Base-by-base conservation (phyloP, 2,113 vertebrate species). In the Anarrhichthys ocellatus region DNA sequence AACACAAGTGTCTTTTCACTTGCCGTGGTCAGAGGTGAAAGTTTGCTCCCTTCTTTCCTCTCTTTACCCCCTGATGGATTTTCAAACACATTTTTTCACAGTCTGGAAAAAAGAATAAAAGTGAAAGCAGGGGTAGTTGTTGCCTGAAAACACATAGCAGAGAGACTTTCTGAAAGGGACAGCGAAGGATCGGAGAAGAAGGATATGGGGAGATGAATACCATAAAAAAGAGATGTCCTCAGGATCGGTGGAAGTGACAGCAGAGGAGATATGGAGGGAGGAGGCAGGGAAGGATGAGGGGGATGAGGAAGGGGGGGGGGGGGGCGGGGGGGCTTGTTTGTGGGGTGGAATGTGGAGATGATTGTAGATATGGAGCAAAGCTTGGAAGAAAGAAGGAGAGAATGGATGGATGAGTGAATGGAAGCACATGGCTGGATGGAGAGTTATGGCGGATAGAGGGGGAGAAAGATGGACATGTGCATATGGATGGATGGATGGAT, bases 181-280 rank as follows among this genome's bases (percentile, higher is more conserved):
- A 59, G 3, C 79, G 50, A 66, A 17, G 18, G 24, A 71, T 20
- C 6, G 32, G 24, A 80, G 34, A 52, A 81, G 70, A 82, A 67
- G 58, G 68, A 58, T 40, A 18, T 75, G 64, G 62, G 65, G 66
- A 82, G 82, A 78, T 80, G 61, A 73, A 71, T 64, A 58, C 32
- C 66, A 68, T 81, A 69, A 52, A 34, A 78, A 46, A 74, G 9
- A 67, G 71, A 80, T 88, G 73, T 87, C 89, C 80, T 79, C 52
- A 83, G 87, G 91, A 90, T 82, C 36, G 82, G 54, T 82, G 70
- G 59, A 89, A 86, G 85, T 92, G 90, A 90, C 88, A 89, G 80
- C 58, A 69, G 82, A 82, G 87, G 72, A 80, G 89, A 88, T 81
- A 69, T 61, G 75, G 64, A 81, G 66, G 68, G 42, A 77, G 48